Evolutionary conservation across 1,140 invertebrate genomes (phyloP), one percentile per base, ranked within the genome.

Genomic region (Brachionus manjavacas): DNA sequence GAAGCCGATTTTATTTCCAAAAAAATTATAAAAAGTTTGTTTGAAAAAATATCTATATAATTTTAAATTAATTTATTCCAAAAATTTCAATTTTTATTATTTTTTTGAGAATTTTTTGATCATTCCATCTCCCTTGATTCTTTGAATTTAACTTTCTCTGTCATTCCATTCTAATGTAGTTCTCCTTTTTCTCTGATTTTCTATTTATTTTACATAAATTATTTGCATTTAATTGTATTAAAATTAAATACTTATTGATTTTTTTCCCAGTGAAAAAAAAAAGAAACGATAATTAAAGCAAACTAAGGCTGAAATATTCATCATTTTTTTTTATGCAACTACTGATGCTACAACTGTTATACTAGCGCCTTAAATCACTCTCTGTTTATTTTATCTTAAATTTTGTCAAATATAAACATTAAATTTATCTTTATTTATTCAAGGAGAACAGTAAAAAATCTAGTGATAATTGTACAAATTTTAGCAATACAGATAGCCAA

Each of bases 181-280:
- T 68, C 66, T 68, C 66, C 68, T 72, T 41, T 72, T 39, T 72
- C 20, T 43, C 68, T 72, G 31, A 72, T 72, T 72, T 72, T 20
- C 16, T 12, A 31, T 39, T 72, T 41, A 16, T 72, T 72, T 72
- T 39, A 72, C 68, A 72, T 72, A 72, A 72, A 72, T 72, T 72
- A 72, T 72, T 72, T 72, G 35, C 68, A 72, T 72, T 72, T 72
- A 72, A 72, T 39, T 39, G 31, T 41, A 72, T 72, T 72, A 39
- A 72, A 72, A 72, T 72, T 72, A 72, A 72, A 72, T 72, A 72
- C 68, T 72, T 72, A 72, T 72, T 72, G 68, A 72, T 72, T 72
- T 72, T 68, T 72, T 72, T 72, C 35, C 16, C 68, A 20, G 16
- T 14, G n/a, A 41, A 39, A 72, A 72, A 41, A 39, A 72, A 39